Evolutionary conservation across 2,888 invertebrate species (phyloP), one percentile per base, ranked within the genome.

Genomic region (Autographa pulchrina): DNA sequence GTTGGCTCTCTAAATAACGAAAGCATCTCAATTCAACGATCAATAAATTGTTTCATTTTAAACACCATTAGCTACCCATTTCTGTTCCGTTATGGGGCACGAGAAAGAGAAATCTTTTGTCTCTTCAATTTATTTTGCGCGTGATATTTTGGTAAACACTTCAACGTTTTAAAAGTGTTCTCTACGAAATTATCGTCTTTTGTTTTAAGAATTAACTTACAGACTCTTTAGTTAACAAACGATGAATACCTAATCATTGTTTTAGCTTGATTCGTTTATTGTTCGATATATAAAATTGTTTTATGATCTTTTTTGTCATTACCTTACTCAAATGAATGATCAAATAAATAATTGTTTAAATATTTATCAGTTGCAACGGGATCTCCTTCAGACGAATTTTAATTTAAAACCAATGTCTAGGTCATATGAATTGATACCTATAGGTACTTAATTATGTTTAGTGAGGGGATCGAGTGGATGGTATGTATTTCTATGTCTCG

Each of bases 41-140:
- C 58, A 71, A 82, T 72, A 70, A 80, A 82, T 70, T 70, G 63
- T 65, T 68, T 41, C n/a, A 54, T 68, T 70, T 64, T 68, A 48
- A 48, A 61, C 64, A 60, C 61, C 61, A 58, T 68, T 60, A 62
- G 25, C 59, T 75, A 65, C 58, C 68, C 71, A 75, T 75, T 83
- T 70, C 59, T 63, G 35, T 68, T 75, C 56, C 61, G 72, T 58
- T 67, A 62, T 61, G 60, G 9, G 54, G 61, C 52, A 58, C 68
- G 20, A 43, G 52, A 59, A 69, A 73, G 18, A 48, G 59, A 43
- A 75, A 72, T 65, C 16, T 65, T 59, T 68, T 65, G 56, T 69
- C 62, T 56, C 62, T 65, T 0, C 18, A 65, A 59, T 61, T 65
- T 59, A 63, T 20, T n/a, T 65, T 41, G n/a, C 11, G 32, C 9